Conservation (phyloP, 2,113 vertebrate species). For the Nycticryphes semicollaris region DNA sequence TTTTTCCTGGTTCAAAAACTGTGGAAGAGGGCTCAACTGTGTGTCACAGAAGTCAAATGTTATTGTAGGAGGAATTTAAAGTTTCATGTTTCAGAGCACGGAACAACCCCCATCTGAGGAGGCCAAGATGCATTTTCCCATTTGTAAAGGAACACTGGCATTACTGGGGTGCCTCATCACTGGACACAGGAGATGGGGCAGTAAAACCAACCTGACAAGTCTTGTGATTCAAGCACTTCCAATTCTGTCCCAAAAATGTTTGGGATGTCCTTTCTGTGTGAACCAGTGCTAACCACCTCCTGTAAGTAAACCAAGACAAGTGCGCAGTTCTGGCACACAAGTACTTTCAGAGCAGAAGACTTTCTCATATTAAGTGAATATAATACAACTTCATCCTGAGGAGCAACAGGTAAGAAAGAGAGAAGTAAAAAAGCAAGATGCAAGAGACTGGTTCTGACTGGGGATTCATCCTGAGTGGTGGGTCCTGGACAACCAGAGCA, state of each 20-base stretch:
- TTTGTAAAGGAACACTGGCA: not conserved
- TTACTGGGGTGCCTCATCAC: not conserved
- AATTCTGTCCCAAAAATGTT: not conserved
- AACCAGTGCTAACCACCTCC: not conserved
- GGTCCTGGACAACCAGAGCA: not conserved
- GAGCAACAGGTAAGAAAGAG: not conserved
- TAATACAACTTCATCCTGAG: not conserved
- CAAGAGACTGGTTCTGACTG: not conserved
- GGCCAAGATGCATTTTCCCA: not conserved
- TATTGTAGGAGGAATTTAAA: not conserved
- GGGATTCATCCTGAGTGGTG: not conserved
- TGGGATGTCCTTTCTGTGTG: not conserved
- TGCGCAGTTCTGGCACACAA: not conserved
- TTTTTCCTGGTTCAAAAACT: conserved; percentile 9
- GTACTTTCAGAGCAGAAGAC: not conserved
- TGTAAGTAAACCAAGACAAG: not conserved
- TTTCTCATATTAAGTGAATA: not conserved
- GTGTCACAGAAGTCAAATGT: not conserved
- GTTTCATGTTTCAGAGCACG: not conserved
- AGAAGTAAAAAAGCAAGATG: not conserved
- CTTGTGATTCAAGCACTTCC: not conserved
- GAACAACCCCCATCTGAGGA: not conserved
- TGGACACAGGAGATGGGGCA: not conserved
- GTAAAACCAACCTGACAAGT: not conserved
- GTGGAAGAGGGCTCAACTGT: not conserved